These are phyloP conservation scores for Oligia fasciuncula DNA, from an alignment of 2,888 invertebrate genomes.

Conservation along the genomic window DNA sequence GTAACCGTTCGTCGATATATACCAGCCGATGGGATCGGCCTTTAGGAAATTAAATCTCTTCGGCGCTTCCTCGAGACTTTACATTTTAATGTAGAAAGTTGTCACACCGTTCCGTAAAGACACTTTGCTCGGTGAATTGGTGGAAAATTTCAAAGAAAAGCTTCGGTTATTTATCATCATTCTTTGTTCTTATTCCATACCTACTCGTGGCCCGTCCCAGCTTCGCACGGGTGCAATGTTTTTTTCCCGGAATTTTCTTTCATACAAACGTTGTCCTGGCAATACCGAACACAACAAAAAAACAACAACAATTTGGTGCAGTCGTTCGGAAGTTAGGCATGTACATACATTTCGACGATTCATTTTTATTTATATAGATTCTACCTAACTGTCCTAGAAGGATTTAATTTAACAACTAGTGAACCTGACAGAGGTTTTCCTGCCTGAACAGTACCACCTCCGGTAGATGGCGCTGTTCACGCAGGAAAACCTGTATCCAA, in stretches of 20 bases:
- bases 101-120: conserved; percentile 70
- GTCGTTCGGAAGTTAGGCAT: too few relatives aligned
- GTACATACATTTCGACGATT: too few relatives aligned
- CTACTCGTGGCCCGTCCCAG: too few relatives aligned
- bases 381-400: not conserved
- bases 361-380: too few relatives aligned
- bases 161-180: not conserved
- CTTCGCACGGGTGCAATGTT: too few relatives aligned
- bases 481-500: not conserved
- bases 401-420: not conserved
- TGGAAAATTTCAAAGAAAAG: not conserved
- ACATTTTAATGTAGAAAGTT: conserved; percentile 78
- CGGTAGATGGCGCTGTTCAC: too few relatives aligned
- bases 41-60: conserved; percentile 86
- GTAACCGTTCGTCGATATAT: conserved; percentile 32
- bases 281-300: too few relatives aligned
- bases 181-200: not conserved
- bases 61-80: conserved; percentile 74
- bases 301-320: too few relatives aligned
- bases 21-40: conserved; percentile 65
- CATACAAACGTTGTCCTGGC: too few relatives aligned
- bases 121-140: not conserved
- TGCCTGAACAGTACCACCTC: too few relatives aligned
- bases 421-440: not conserved
- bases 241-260: too few relatives aligned